Evolutionary conservation across 2,113 vertebrate species (phyloP).

Genomic region (Boulengeromyrus knoepffleri): DNA sequence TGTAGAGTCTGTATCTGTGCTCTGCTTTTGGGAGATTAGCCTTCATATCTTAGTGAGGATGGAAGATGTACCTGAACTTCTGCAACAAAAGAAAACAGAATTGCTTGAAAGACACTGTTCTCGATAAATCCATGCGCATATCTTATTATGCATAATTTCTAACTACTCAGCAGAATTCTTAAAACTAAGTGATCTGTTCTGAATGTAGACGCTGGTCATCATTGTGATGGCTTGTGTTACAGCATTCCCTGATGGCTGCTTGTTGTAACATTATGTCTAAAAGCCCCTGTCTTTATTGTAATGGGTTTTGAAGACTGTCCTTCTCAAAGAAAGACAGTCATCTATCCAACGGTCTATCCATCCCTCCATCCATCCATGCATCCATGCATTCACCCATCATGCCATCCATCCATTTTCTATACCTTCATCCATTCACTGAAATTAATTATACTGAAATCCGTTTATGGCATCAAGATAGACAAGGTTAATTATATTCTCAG

Average conservation of each 20-base stretch:
- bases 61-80: neutral
- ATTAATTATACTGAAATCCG: neutral
- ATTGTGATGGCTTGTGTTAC: neutral
- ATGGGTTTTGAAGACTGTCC: neutral
- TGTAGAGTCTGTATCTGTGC: neutral
- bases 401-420: neutral
- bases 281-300: neutral
- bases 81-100: neutral
- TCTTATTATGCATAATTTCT: neutral
- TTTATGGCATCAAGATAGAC: neutral
- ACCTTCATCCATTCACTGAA: neutral
- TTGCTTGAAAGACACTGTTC: neutral
- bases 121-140: neutral
- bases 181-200: neutral
- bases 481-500: neutral
- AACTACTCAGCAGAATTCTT: neutral
- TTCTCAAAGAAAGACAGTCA: neutral
- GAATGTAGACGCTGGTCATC: neutral
- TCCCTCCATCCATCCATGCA: no score
- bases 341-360: neutral
- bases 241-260: neutral
- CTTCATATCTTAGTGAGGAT: neutral
- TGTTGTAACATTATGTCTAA: neutral
- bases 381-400: neutral
- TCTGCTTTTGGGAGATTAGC: neutral